phyloP scores from a whole-genome alignment of 2,113 vertebrate species.

The Hippocampus mohnikei region DNA sequence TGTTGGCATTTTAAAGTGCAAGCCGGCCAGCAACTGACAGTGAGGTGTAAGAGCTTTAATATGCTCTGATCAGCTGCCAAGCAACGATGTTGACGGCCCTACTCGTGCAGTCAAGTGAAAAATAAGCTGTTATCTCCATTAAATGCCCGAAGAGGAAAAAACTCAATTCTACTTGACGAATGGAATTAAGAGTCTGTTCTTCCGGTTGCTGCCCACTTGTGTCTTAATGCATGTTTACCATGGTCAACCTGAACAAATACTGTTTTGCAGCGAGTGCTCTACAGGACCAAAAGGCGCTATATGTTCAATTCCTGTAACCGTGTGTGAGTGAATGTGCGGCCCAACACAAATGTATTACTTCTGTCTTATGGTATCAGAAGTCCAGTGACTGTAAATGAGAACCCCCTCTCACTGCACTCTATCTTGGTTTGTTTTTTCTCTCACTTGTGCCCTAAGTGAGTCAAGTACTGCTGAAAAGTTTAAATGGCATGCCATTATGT shows the following conservation, averaged over 20 bases:
- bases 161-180: conserved; percentile 56
- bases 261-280: background rate
- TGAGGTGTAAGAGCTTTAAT: conserved; percentile 32
- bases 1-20: conserved; percentile 8
- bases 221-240: conserved; percentile 48
- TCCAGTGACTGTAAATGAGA: background rate
- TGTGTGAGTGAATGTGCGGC: conserved; percentile 21
- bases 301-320: conserved; percentile 52
- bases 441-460: background rate
- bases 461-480: background rate
- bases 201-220: conserved; percentile 47
- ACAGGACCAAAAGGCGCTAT: conserved; percentile 30
- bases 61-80: conserved; percentile 31
- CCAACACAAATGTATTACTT: conserved; percentile 46
- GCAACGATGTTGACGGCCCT: conserved; percentile 5
- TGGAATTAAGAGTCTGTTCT: conserved; percentile 39
- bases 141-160: conserved; percentile 50
- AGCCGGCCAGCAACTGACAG: conserved; percentile 9
- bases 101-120: conserved; percentile 31
- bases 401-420: conserved; percentile 17
- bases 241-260: conserved; percentile 42
- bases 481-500: conserved; percentile 9
- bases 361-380: conserved; percentile 38
- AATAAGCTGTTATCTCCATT: conserved; percentile 59
- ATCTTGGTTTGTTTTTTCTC: conserved; percentile 1